A percentile compares a stretch with the other conserved stretches of the same genome.
These are phyloP conservation scores for Ochlodes sylvanus DNA, from an alignment of 2,888 invertebrate genomes.

Conservation along the genomic window DNA sequence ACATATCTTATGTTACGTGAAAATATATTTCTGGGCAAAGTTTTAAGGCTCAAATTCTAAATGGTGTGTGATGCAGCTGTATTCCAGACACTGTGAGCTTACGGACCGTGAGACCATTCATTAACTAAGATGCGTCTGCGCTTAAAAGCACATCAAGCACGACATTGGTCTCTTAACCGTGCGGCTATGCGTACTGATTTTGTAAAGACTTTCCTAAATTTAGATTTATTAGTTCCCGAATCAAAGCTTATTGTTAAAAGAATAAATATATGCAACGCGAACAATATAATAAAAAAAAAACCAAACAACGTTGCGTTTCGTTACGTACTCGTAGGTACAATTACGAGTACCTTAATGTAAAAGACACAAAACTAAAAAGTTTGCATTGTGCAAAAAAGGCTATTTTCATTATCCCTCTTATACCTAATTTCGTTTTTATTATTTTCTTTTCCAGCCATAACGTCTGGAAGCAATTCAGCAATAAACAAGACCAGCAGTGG, in stretches of 20 bases:
- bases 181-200: neutral
- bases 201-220: neutral
- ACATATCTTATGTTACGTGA: neutral
- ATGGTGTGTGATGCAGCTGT: neutral
- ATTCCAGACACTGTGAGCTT: conserved; percentile 25
- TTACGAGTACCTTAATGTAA: no score
- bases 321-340: no score
- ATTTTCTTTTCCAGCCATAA: neutral
- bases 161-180: conserved; percentile 40
- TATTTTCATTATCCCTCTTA: no score
- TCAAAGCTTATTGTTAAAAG: no score
- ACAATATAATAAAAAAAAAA: no score
- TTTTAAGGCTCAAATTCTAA: neutral
- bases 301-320: no score
- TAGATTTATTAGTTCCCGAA: no score
- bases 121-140: conserved; percentile 48
- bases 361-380: no score
- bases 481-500: conserved; percentile 49
- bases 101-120: conserved; percentile 59
- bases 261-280: no score
- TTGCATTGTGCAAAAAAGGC: no score
- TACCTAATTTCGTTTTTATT: no score
- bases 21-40: neutral
- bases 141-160: conserved; percentile 69
- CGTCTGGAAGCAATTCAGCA: conserved; percentile 51